A percentile compares a stretch with the other conserved stretches of the same genome.
Evolutionary conservation across 2,113 vertebrate genomes (phyloP).

Genomic region (Tenebrosternarchus preto): DNA sequence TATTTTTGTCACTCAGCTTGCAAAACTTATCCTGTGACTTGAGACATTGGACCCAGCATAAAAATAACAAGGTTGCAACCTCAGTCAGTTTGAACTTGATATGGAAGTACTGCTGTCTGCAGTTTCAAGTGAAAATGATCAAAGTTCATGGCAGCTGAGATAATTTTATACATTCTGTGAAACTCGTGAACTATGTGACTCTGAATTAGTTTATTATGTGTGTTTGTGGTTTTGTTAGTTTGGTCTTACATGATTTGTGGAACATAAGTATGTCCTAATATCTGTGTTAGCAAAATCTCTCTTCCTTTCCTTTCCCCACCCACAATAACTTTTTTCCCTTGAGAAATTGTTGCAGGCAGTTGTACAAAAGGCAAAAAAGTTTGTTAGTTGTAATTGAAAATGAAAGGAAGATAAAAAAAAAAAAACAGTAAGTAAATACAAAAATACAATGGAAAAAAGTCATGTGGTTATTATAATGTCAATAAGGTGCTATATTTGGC

Average conservation of each 20-base stretch:
- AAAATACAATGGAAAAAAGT: too few relatives aligned
- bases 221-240: neutral
- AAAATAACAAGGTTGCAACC: neutral
- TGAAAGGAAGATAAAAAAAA: neutral
- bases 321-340: constrained; percentile 13
- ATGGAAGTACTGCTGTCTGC: neutral
- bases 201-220: neutral
- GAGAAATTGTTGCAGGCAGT: constrained; percentile 28
- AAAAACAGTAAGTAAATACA: neutral
- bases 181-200: neutral
- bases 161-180: neutral
- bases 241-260: neutral
- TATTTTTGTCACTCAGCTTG: neutral
- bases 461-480: neutral
- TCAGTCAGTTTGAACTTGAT: neutral
- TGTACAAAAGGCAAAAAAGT: neutral
- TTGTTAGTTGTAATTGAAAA: neutral
- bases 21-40: neutral
- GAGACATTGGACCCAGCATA: neutral
- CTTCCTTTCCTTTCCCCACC: constrained; percentile 12
- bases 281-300: constrained; percentile 15
- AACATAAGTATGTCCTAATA: constrained; percentile 46
- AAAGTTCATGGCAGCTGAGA: neutral
- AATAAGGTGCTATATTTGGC: neutral
- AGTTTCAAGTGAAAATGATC: neutral